These are phyloP conservation scores for Gobio occitaniae DNA, from an alignment of 2,797 vertebrate species.

Conservation along the genomic window DNA sequence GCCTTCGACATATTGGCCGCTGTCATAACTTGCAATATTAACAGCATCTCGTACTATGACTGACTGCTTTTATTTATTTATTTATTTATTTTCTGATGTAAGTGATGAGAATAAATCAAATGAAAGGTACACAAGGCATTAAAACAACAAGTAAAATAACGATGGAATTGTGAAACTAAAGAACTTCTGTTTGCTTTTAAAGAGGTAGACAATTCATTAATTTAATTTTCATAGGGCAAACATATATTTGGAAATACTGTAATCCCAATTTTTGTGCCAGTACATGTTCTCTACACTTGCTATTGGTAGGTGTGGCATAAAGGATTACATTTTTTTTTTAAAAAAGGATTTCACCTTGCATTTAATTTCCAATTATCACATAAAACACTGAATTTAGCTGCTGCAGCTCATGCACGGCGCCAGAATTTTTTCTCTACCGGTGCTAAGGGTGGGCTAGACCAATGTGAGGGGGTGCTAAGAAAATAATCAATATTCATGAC, in stretches of 20 bases:
- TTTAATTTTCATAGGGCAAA: background rate
- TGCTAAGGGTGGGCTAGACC: too few relatives aligned
- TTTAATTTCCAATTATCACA: constrained; percentile 15
- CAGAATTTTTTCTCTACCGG: too few relatives aligned
- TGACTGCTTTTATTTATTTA: background rate
- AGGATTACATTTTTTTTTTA: background rate
- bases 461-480: too few relatives aligned
- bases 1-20: too few relatives aligned
- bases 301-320: background rate
- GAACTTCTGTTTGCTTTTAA: too few relatives aligned
- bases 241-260: background rate
- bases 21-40: background rate
- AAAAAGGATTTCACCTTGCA: background rate
- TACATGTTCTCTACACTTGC: background rate
- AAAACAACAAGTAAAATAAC: background rate
- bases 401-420: background rate
- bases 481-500: too few relatives aligned
- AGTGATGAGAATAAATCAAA: background rate
- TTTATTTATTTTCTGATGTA: background rate
- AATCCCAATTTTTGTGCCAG: background rate
- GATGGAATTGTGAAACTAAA: background rate
- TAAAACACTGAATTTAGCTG: background rate
- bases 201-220: background rate
- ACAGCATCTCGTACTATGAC: background rate
- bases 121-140: background rate